Percentiles rank a stretch among this genome's conserved stretches.
Evolutionary conservation across 2,797 vertebrate genomes (phyloP).

Genomic region (Sandelia bainsii): DNA sequence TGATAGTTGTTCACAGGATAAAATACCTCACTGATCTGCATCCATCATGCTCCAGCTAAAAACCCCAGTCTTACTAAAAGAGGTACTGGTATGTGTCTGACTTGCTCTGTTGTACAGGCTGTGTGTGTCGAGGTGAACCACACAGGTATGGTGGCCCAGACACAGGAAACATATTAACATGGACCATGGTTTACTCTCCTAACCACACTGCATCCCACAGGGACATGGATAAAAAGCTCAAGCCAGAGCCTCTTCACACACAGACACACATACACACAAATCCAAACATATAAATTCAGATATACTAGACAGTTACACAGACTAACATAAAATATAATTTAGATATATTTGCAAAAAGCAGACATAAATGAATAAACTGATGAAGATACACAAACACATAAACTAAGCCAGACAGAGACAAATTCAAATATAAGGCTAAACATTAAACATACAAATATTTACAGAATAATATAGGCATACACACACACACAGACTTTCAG

Average conservation of each 20-base stretch:
- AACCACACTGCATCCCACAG: slow-evolving; percentile 79
- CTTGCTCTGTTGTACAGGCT: slow-evolving; percentile 40
- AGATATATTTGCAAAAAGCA: slow-evolving; percentile 16
- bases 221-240: slow-evolving; percentile 70
- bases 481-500: slow-evolving; percentile 8
- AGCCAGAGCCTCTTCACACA: slow-evolving; percentile 52
- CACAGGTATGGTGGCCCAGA: slow-evolving; percentile 81
- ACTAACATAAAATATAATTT: slow-evolving; percentile 25
- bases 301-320: slow-evolving; percentile 50
- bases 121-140: slow-evolving; percentile 70
- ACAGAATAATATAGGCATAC: slow-evolving; percentile 39
- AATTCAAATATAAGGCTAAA: slow-evolving; percentile 21
- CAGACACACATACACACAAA: slow-evolving; percentile 34
- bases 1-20: slow-evolving; percentile 1
- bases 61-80: slow-evolving; percentile 24
- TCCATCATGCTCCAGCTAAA: slow-evolving; percentile 23
- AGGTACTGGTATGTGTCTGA: slow-evolving; percentile 25
- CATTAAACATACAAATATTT: slow-evolving; percentile 21
- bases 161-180: slow-evolving; percentile 83
- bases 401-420: slow-evolving; percentile 9
- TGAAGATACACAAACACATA: slow-evolving; percentile 17
- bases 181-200: slow-evolving; percentile 83
- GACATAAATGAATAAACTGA: not conserved
- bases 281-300: slow-evolving; percentile 45
- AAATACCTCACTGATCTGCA: slow-evolving; percentile 15